Percentiles rank a stretch among this genome's conserved stretches.
Evolutionary conservation across 2,797 vertebrate genomes (phyloP).

Genomic region (Heteromormyrus szaboi): DNA sequence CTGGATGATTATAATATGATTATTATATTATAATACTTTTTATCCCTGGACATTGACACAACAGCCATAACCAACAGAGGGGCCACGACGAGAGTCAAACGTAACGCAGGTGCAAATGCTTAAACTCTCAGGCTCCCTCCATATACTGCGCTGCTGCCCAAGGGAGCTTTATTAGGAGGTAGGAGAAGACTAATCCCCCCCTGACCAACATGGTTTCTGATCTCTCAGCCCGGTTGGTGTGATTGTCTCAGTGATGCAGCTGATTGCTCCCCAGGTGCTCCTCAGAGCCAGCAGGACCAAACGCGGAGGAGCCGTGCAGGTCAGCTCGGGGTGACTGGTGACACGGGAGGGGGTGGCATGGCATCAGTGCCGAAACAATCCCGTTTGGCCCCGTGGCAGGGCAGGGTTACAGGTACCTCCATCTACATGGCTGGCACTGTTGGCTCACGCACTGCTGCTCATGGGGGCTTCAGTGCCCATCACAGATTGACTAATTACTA

Average conservation of each 20-base stretch:
- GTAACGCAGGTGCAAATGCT: background rate
- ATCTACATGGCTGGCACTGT: conserved; percentile 53
- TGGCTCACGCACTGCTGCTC: conserved; percentile 49
- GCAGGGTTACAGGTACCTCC: conserved; percentile 45
- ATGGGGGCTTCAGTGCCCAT: conserved; percentile 20
- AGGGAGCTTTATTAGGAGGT: background rate
- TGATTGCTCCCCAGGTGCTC: background rate
- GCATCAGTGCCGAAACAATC: background rate
- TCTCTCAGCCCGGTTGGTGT: background rate
- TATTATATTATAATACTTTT: background rate
- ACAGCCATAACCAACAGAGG: background rate
- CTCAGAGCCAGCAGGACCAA: background rate
- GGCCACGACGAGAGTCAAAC: background rate
- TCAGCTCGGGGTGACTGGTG: background rate
- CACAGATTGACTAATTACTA: background rate
- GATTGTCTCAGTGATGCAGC: background rate
- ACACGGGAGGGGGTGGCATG: background rate
- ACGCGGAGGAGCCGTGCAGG: background rate
- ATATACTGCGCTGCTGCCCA: background rate
- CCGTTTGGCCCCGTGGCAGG: background rate
- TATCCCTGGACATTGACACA: background rate
- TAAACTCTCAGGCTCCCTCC: background rate
- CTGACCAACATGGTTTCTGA: background rate
- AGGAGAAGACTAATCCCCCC: background rate
- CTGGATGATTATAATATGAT: background rate